Base-by-base conservation (phyloP, 2,113 vertebrate genomes). In the Bombycilla garrulus region DNA sequence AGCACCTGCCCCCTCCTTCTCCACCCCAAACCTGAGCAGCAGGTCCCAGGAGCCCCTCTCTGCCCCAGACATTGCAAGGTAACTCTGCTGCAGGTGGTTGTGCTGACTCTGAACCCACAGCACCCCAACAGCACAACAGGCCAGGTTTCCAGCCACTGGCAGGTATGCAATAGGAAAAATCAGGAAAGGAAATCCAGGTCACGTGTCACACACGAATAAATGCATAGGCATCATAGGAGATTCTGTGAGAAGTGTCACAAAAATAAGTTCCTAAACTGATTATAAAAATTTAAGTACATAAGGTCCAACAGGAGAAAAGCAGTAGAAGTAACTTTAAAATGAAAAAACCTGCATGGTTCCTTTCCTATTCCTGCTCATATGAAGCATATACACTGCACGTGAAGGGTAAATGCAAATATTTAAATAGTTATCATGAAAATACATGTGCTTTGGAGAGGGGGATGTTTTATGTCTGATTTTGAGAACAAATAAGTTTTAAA, bases 371-470 rank as follows among this genome's bases (percentile, higher is more conserved):
- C 81, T 82, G 47, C 23, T 76, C 25, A 64, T 36, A 92, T 70
- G 62, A 90, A 82, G 61, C 56, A 69, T 12, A 78, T 35, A 88
- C 29, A 82, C 26, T 70, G 42, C 51, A 91, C 44, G 56, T 50
- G 51, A 92, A 93, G 80, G 73, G 85, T 82, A 94, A 94, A 91
- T 78, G 50, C 48, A 88, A 90, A 83, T 89, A 51, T 73, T 95
- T 95, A 96, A 96, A 96, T 95, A 97, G 93, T 97, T 95, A 97
- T 86, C 56, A 89, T 69, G 85, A 67, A 97, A 89, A 95, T 84
- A 72, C 76, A 78, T 35, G 70, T 81, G 53, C 47, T 58, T 33
- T 17, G 45, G 51, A 10, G 23, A 16, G 9, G 10, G 17, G 10
- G 19, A 22, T 86, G 88, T 44, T 97, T 95, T 94, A 95, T 64